Conservation (phyloP, 2,113 vertebrate genomes). For the Ictalurus furcatus region DNA sequence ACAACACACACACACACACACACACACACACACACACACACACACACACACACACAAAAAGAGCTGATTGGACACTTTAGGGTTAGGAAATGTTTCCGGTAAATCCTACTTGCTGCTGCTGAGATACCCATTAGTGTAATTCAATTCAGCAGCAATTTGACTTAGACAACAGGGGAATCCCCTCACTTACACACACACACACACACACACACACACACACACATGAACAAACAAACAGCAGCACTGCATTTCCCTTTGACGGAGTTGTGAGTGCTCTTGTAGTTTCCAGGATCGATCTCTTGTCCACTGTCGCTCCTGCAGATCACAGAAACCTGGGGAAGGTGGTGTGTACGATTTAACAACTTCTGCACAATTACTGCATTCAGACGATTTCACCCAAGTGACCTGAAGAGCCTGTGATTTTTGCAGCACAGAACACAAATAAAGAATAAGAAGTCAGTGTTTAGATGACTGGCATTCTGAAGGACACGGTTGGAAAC, state of each 20-base stretch:
- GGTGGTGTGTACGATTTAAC: neutral
- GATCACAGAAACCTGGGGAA: neutral
- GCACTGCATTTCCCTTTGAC: neutral
- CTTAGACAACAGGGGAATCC: slow-evolving; percentile 23
- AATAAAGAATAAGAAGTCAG: neutral
- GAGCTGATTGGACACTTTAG: slow-evolving; percentile 33
- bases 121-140: slow-evolving; percentile 51
- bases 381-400: neutral
- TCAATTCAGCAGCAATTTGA: slow-evolving; percentile 46
- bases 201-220: slow-evolving; percentile 22
- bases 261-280: neutral
- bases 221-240: neutral
- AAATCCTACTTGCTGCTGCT: slow-evolving; percentile 36
- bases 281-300: neutral
- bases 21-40: slow-evolving; percentile 29
- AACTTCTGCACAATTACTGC: neutral
- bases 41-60: slow-evolving; percentile 5
- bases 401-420: neutral
- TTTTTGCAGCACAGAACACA: neutral
- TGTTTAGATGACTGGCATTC: neutral
- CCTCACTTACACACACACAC: neutral
- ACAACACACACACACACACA: slow-evolving; percentile 1
- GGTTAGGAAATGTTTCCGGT: slow-evolving; percentile 31
- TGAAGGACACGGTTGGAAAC: neutral
- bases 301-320: neutral